Conservation (phyloP, 2,113 vertebrate genomes). For the Atlantisia rogersi region DNA sequence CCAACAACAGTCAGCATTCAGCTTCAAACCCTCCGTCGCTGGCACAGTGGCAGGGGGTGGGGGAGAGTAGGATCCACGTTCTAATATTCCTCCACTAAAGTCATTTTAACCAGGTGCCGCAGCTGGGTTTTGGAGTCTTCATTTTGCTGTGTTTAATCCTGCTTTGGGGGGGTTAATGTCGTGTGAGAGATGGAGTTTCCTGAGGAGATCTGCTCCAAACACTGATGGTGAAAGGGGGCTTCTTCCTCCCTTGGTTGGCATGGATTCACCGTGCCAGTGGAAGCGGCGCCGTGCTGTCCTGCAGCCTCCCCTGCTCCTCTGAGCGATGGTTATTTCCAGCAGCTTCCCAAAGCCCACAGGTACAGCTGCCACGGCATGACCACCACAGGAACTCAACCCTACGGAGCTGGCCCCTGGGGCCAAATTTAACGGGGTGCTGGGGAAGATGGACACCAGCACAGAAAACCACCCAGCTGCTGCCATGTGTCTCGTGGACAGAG, state of each 20-base stretch:
- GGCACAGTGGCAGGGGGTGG: no score
- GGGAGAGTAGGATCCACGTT: no score
- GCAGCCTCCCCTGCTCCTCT: background rate
- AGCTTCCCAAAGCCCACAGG: background rate
- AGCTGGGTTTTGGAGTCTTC: background rate
- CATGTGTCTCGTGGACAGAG: accelerated
- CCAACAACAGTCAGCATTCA: conserved; percentile 5
- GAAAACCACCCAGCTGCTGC: background rate
- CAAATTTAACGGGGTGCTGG: background rate
- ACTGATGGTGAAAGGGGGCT: background rate
- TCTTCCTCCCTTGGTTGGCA: background rate
- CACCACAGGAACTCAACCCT: background rate
- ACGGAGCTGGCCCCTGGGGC: background rate
- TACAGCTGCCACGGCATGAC: conserved; percentile 19
- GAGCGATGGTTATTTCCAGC: background rate
- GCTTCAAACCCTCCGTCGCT: conserved; percentile 43
- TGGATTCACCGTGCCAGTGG: background rate
- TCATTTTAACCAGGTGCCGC: background rate
- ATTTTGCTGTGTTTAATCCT: background rate
- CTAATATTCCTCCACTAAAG: conserved; percentile 32
- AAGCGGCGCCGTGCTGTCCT: background rate
- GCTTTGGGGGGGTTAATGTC: background rate
- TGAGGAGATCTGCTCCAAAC: background rate
- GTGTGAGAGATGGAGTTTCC: background rate
- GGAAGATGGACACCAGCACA: background rate